Base-by-base conservation (phyloP, 2,797 vertebrate genomes). In the Betta splendens region DNA sequence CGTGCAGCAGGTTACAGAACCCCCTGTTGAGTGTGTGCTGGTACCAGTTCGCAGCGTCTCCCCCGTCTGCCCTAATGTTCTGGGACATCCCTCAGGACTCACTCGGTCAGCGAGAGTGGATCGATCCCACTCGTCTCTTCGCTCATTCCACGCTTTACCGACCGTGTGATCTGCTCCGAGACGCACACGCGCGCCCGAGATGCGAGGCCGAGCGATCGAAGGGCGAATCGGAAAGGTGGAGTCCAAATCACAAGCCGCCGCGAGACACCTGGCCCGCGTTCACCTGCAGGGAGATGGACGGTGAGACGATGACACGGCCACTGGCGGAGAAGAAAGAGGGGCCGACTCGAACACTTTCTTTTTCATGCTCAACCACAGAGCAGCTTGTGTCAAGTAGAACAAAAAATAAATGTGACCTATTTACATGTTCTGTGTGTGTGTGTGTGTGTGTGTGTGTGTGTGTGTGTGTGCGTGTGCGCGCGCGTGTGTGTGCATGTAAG, bases 91-190 rank as follows among this genome's bases (percentile, higher is more conserved):
- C 72, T 65, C 11, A 51, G 73, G 84, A 81, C 42, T 79, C 44
- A 65, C 66, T 57, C 68, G 77, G 69, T 64, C 80, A 64, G 59
- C 57, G 69, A 65, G 68, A 32, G 46, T 51, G 73, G 75, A 88
- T 91, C 87, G 56, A 91, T 91, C 73, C 72, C 40, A 57, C 43
- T 72, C 69, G 66, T 71, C 69, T 62, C 63, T 81, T 77, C 53
- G 56, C 80, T 75, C 68, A 76, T 85, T 80, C 81, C 80, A 89
- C 9, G 89, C 90, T 93, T 91, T 91, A 82, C 83, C 86, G 80
- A 90, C 91, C 90, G 76, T 88, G 84, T 90, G 86, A 92, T 91
- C 82, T 73, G 81, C 63, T 88, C 40, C 69, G 40, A 81, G 68
- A 55, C 33, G 64, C 56, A 70, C 53, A 63, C 72, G 65, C 69